These are phyloP conservation scores for Didymodactylos carnosus DNA, from an alignment of 2,888 invertebrate species.

Conservation along the genomic window DNA sequence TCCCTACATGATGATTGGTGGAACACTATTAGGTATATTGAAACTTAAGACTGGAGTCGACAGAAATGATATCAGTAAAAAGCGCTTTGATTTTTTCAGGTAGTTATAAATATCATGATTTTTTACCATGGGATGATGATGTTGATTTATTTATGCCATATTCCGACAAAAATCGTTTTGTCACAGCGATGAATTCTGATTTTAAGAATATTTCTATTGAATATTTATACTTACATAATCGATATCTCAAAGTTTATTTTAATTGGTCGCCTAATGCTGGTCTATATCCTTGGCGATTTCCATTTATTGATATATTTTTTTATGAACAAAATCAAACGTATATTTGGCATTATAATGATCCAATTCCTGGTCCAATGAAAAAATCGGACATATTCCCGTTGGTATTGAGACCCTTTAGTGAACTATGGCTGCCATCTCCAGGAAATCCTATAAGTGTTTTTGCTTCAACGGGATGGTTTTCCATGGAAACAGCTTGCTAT, in stretches of 20 bases:
- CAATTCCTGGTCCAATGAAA: background rate
- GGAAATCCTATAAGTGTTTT: background rate
- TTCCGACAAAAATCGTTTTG: background rate
- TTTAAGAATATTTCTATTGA: no score
- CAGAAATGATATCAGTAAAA: no score
- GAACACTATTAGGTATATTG: no score
- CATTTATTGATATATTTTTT: background rate
- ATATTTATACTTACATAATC: no score
- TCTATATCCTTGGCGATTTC: background rate
- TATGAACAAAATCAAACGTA: background rate
- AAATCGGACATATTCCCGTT: background rate
- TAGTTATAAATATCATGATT: background rate
- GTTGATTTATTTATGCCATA: background rate
- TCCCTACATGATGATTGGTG: no score
- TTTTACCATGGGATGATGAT: background rate
- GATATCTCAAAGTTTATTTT: background rate
- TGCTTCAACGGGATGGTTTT: background rate
- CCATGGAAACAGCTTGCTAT: background rate
- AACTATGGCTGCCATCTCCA: background rate
- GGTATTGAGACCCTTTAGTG: background rate
- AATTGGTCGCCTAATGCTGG: background rate
- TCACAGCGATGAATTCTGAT: no score
- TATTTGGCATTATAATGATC: background rate
- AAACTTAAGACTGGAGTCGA: no score
- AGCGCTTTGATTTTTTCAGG: no score